phyloP scores from a whole-genome alignment of 2,888 invertebrate genomes.

The Pycnomerus fuliginosus region DNA sequence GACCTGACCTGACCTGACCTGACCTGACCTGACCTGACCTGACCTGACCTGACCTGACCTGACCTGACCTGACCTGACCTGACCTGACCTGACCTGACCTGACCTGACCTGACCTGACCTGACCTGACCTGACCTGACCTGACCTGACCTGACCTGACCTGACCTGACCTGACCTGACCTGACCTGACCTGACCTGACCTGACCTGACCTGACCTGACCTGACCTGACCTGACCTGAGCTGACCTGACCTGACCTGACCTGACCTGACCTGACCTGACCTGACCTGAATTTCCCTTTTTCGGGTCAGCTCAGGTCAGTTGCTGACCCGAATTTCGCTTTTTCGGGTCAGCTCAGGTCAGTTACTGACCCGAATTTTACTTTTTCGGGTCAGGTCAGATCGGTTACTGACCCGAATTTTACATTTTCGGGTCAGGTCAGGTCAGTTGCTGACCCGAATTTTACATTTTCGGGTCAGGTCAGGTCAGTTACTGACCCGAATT shows the following conservation, averaged over 20 bases:
- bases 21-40: conserved; percentile 1
- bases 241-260: conserved; percentile 1
- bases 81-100: conserved; percentile 1
- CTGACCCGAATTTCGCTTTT: too few species aligned
- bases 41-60: conserved; percentile 1
- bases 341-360: too few species aligned
- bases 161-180: conserved; percentile 1
- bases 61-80: conserved; percentile 1
- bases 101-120: conserved; percentile 1
- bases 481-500: too few species aligned
- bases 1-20: conserved; percentile 1
- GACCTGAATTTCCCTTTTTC: too few species aligned
- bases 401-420: too few species aligned
- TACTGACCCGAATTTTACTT: too few species aligned
- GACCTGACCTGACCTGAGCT: neutral
- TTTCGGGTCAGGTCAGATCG: too few species aligned
- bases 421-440: too few species aligned
- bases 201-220: conserved; percentile 1
- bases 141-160: conserved; percentile 1
- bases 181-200: conserved; percentile 1
- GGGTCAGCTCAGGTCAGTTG: too few species aligned
- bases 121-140: conserved; percentile 1
- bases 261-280: neutral
- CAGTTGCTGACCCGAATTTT: too few species aligned
- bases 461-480: too few species aligned